Evolutionary conservation across 2,113 vertebrate genomes (phyloP).

Genomic region (Hippolais icterina): DNA sequence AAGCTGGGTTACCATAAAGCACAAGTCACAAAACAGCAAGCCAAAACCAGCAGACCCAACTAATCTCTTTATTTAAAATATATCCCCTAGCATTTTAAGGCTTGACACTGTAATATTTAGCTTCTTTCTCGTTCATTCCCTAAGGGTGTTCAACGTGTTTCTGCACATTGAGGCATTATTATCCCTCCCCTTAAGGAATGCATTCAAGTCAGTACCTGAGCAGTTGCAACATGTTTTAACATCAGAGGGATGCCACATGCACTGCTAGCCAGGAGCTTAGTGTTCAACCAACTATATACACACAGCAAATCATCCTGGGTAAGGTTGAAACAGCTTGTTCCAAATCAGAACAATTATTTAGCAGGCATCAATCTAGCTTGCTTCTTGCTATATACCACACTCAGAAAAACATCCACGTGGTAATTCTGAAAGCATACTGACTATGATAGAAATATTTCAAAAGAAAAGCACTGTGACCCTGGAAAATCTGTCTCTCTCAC

Average conservation of each 20-base stretch:
- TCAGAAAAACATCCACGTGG: fast-evolving
- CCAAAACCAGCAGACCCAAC: conserved; percentile 40
- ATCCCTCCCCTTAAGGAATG: conserved; percentile 50
- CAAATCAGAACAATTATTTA: not conserved
- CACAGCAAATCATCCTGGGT: not conserved
- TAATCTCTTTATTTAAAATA: conserved; percentile 17
- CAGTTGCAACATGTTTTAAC: conserved; percentile 42
- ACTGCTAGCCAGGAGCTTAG: not conserved
- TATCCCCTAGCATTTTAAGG: conserved; percentile 2
- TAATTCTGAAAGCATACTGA: not conserved
- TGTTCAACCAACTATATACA: not conserved
- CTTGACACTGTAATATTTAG: conserved; percentile 35
- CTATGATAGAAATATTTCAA: not conserved
- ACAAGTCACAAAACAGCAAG: conserved; percentile 33
- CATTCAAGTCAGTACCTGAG: conserved; percentile 65
- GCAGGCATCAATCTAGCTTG: not conserved
- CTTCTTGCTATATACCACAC: not conserved
- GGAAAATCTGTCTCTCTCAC: not conserved
- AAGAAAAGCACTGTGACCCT: not conserved
- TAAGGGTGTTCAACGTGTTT: not conserved
- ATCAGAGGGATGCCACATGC: not conserved
- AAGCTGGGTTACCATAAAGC: not conserved
- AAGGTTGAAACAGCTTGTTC: not conserved
- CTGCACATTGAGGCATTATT: not conserved
- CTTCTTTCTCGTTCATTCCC: conserved; percentile 22